phyloP scores from a whole-genome alignment of 35 echinoderm and acorn worm genomes.

The Antedon bifida region DNA sequence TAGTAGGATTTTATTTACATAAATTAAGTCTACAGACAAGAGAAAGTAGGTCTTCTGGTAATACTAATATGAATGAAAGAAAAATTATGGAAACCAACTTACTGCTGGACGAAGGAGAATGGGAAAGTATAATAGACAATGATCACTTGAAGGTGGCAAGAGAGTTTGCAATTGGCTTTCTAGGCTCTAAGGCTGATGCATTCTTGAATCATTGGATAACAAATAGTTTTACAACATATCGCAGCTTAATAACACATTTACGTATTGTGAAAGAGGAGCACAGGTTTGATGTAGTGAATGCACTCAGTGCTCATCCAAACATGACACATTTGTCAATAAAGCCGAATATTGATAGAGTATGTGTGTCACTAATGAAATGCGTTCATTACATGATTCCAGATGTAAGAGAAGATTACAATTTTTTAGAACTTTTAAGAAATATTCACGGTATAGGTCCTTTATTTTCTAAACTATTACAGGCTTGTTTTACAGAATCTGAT shows the following conservation, averaged over 20 bases:
- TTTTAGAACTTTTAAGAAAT: not conserved
- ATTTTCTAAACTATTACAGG: not conserved
- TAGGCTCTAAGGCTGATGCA: not conserved
- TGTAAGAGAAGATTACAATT: not conserved
- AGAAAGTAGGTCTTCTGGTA: not conserved
- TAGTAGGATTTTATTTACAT: not conserved
- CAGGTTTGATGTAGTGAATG: not conserved
- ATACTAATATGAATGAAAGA: not conserved
- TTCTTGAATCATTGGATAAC: not conserved
- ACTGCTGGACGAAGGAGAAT: not conserved
- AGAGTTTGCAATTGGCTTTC: not conserved
- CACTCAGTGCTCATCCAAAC: not conserved
- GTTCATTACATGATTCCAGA: not conserved
- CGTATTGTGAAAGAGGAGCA: not conserved
- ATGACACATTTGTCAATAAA: not conserved
- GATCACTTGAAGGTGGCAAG: not conserved
- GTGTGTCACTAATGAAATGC: not conserved
- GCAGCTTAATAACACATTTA: not conserved
- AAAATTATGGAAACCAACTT: too few relatives aligned
- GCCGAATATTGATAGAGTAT: not conserved
- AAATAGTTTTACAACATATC: not conserved
- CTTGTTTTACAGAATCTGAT: too few relatives aligned
- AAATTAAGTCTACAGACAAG: not conserved
- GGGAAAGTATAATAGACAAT: not conserved
- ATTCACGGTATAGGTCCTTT: not conserved